Conservation (phyloP, 2,113 vertebrate species). For the Xiphorhynchus elegans region DNA sequence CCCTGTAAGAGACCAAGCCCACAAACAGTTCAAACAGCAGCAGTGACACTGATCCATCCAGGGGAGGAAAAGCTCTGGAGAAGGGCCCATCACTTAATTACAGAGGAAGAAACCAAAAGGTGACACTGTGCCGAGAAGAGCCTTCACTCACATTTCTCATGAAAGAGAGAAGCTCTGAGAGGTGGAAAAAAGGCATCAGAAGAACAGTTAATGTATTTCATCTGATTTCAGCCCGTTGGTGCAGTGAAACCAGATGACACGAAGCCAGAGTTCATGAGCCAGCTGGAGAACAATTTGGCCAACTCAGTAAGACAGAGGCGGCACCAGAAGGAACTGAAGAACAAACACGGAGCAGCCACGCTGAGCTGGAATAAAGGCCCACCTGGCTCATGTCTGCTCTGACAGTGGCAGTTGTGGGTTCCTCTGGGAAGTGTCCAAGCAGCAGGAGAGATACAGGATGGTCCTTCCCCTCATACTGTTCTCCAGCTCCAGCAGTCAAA, state of each 20-base stretch:
- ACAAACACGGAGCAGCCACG: background rate
- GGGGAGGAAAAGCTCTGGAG: background rate
- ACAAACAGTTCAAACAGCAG: background rate
- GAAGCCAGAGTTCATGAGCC: background rate
- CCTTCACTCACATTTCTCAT: background rate
- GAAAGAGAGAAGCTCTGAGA: background rate
- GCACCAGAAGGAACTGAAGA: background rate
- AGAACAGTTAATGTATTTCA: background rate
- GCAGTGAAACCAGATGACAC: background rate
- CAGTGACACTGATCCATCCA: background rate
- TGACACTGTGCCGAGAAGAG: background rate
- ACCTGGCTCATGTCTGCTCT: background rate
- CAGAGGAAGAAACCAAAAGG: background rate
- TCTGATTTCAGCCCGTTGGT: background rate
- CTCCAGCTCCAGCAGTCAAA: background rate
- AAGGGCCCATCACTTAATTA: background rate
- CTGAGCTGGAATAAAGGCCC: accelerated
- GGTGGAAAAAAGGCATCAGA: background rate
- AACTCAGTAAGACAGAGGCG: background rate
- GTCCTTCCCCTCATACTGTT: background rate
- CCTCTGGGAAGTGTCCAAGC: background rate
- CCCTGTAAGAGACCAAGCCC: background rate
- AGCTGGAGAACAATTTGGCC: background rate
- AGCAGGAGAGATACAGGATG: background rate
- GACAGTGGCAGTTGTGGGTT: background rate